These are phyloP conservation scores for Stenotaenia linearis DNA, from an alignment of 2,888 invertebrate species.

Conservation along the genomic window DNA sequence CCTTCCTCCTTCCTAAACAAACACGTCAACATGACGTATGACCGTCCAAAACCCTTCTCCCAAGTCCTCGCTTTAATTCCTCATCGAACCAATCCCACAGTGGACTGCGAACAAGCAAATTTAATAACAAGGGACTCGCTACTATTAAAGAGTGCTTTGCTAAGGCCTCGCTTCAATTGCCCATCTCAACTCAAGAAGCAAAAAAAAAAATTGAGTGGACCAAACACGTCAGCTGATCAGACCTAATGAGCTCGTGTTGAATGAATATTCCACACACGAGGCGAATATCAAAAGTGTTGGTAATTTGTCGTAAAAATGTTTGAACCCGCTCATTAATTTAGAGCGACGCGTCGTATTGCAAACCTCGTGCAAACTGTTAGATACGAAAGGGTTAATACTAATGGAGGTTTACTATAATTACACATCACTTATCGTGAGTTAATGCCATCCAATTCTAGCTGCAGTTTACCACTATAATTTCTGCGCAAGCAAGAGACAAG, in stretches of 20 bases:
- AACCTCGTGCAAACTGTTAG: conserved; percentile 2
- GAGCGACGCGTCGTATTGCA: neutral
- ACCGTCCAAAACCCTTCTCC: neutral
- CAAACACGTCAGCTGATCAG: neutral
- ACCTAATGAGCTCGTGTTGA: neutral
- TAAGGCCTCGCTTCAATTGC: conserved; percentile 17
- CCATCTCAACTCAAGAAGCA: neutral
- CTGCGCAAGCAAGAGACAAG: neutral
- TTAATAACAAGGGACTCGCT: neutral
- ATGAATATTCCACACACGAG: neutral
- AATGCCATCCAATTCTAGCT: conserved; percentile 11
- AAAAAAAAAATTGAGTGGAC: neutral
- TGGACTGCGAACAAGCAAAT: neutral
- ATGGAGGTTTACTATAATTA: conserved; percentile 24
- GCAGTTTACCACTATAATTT: conserved; percentile 6
- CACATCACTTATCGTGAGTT: conserved; percentile 20
- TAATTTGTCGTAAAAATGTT: conserved; percentile 5
- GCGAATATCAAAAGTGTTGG: neutral
- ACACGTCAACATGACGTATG: too few relatives aligned
- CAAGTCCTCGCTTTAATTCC: neutral
- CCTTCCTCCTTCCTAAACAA: too few relatives aligned
- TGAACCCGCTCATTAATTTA: neutral
- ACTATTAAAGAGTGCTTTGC: conserved; percentile 21
- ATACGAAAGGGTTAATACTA: conserved; percentile 14
- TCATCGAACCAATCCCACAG: neutral